Evolutionary conservation across 2,113 vertebrate genomes (phyloP), one percentile per base, ranked within the genome.

Genomic region (Pterophyllum scalare): DNA sequence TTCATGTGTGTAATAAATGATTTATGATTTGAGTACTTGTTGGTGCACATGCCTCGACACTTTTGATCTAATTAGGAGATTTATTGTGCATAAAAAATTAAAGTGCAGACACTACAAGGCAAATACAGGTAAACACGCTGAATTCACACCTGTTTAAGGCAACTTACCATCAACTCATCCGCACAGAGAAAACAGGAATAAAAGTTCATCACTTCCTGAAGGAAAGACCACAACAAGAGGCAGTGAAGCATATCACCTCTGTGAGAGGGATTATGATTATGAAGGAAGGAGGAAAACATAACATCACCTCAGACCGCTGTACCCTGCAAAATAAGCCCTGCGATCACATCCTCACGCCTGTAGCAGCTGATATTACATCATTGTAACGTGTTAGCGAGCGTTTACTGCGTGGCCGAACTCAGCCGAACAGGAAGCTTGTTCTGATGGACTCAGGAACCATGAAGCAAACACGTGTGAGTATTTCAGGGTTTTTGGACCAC

Each of bases 1-100:
- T 72, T 72, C 65, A 72, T 40, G 49, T 82, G 81, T 24, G 31
- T 31, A 52, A 20, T 70, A 24, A 77, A 46, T 77, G 52, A 67
- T 83, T 59, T 75, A 65, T 82, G 52, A 77, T 65, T 77, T 65
- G 35, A 64, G 20, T n/a, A 64, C 35, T 33, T 28, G 35, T 64
- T 57, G 24, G 70, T 56, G 43, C 26, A 72, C 65, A 72, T 72
- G 54, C 80, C 14, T 61, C 4, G 3, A 38, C 67, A 82, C 65
- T 28, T 75, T 28, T 20, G 49, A 46, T 19, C 35, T 64, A 62
- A 82, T 64, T 62, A 64, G 49, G 65, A 52, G 43, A 52, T 72
- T 72, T 31, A 72, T 72, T 72, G 65, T 31, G 65, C 65, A 31
- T 72, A 26, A 72, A 72, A 72, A 72, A 52, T 72, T 31, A 72